These are phyloP conservation scores for Drosophila takahashii DNA, from an alignment of 1,140 invertebrate species.

Conservation along the genomic window DNA sequence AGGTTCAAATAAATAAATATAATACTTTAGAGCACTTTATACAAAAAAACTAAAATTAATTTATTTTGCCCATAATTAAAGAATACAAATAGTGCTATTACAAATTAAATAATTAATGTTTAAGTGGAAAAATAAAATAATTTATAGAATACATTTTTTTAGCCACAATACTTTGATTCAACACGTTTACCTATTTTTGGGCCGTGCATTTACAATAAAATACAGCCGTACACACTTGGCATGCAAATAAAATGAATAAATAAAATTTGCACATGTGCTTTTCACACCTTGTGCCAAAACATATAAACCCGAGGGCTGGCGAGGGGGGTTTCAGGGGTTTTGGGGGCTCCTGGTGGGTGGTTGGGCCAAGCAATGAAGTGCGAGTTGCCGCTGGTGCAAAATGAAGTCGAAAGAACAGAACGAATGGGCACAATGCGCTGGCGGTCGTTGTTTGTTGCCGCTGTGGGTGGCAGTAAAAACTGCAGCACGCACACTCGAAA, in stretches of 20 bases:
- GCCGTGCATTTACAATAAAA: constrained; percentile 53
- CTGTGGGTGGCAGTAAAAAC: constrained; percentile 71
- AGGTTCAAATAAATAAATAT: too few relatives aligned
- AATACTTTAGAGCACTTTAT: too few relatives aligned
- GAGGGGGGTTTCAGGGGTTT: constrained; percentile 12
- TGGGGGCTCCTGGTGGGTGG: neutral
- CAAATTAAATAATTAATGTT: too few relatives aligned
- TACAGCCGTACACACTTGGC: constrained; percentile 52
- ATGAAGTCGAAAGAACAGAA: constrained; percentile 70
- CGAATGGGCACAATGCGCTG: constrained; percentile 75
- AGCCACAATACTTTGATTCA: neutral
- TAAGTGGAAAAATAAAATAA: too few relatives aligned
- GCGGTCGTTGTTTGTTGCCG: constrained; percentile 36
- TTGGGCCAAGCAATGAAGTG: constrained; percentile 62
- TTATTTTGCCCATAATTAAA: too few relatives aligned
- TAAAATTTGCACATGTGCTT: constrained; percentile 79
- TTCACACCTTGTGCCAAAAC: constrained; percentile 77
- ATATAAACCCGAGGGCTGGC: constrained; percentile 55
- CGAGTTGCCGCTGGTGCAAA: constrained; percentile 57
- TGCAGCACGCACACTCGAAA: constrained; percentile 78
- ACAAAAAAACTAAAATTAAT: too few relatives aligned
- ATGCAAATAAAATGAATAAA: constrained; percentile 83
- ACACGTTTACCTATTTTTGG: neutral
- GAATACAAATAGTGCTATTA: too few relatives aligned
- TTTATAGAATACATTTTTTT: too few relatives aligned